Conservation (phyloP, 1,140 invertebrate species). For the Drosophila truncata region DNA sequence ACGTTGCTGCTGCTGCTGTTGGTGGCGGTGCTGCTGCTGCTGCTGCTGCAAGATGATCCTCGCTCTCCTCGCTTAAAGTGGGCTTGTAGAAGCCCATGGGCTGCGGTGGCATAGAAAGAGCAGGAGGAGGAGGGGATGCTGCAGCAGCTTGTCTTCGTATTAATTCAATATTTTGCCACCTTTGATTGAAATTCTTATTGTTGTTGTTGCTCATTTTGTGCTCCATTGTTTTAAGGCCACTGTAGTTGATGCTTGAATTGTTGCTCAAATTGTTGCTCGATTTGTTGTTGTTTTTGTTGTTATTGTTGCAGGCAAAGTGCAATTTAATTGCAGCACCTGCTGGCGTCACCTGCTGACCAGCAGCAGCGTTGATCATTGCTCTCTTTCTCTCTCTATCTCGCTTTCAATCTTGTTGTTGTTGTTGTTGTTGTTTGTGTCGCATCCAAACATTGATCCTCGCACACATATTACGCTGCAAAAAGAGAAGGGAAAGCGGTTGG, state of each 20-base stretch:
- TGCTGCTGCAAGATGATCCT: not conserved
- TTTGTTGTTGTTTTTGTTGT: slow-evolving; percentile 2
- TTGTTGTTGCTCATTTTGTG: slow-evolving; percentile 38
- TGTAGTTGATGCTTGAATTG: slow-evolving; percentile 29
- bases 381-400: slow-evolving; percentile 4
- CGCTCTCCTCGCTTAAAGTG: slow-evolving; percentile 3
- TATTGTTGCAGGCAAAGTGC: slow-evolving; percentile 67
- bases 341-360: slow-evolving; percentile 53
- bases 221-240: slow-evolving; percentile 47
- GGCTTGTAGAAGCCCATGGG: slow-evolving; percentile 14
- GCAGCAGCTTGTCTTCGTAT: not conserved
- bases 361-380: slow-evolving; percentile 67
- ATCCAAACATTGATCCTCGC: slow-evolving; percentile 30
- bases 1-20: not conserved
- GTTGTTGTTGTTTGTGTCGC: slow-evolving; percentile 1
- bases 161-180: slow-evolving; percentile 12
- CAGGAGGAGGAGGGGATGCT: not conserved
- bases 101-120: not conserved
- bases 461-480: slow-evolving; percentile 45
- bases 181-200: slow-evolving; percentile 32
- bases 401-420: not conserved
- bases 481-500: slow-evolving; percentile 33
- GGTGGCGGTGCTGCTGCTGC: not conserved
- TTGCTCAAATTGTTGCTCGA: slow-evolving; percentile 13
- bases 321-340: slow-evolving; percentile 61